phyloP scores from a whole-genome alignment of 2,113 vertebrate species.

The Rhea americana region DNA sequence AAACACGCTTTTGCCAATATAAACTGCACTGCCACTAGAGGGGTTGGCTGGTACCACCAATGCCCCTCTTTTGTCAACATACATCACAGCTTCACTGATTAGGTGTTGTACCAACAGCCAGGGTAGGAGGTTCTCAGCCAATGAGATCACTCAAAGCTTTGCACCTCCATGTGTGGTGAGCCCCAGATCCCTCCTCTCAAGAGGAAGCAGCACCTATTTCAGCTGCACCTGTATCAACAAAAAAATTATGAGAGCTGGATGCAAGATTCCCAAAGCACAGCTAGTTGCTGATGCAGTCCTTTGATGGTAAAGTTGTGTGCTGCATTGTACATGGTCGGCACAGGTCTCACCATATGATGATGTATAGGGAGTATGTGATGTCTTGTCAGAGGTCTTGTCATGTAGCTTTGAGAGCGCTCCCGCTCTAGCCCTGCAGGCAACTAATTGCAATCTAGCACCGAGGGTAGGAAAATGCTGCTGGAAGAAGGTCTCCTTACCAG shows the following conservation, averaged over 20 bases:
- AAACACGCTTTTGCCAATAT: conserved; percentile 49
- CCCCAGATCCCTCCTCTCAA: neutral
- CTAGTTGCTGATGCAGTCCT: neutral
- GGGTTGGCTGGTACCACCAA: neutral
- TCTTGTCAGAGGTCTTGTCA: neutral
- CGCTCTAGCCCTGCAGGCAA: fast-evolving
- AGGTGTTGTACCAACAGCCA: neutral
- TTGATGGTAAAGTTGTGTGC: neutral
- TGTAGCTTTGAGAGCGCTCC: neutral
- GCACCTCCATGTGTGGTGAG: neutral
- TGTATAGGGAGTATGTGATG: neutral
- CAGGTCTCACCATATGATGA: neutral
- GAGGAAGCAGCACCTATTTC: neutral
- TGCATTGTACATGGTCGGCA: fast-evolving
- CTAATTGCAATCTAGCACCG: neutral
- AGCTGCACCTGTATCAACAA: conserved; percentile 32
- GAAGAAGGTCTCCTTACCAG: neutral
- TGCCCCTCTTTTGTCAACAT: neutral
- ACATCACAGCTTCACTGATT: neutral
- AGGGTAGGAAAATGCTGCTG: neutral
- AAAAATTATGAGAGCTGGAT: neutral
- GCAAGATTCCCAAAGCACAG: neutral
- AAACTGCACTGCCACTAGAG: neutral
- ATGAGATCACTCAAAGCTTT: conserved; percentile 19
- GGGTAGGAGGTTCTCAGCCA: neutral